Conservation (phyloP, 2,797 vertebrate species). For the Manis pentadactyla region DNA sequence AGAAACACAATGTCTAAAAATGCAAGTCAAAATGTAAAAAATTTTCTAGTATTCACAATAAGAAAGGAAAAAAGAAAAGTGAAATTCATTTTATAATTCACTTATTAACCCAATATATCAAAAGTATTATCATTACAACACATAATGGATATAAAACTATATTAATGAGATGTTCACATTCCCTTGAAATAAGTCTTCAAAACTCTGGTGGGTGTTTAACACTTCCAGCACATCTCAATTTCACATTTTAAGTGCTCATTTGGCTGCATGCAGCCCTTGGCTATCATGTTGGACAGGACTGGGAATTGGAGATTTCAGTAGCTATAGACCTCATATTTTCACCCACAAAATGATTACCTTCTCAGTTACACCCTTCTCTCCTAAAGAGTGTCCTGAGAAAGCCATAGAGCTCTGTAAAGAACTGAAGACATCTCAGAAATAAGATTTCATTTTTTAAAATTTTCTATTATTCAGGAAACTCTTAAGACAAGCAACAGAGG, state of each 20-base stretch:
- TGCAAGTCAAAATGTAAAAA: not conserved
- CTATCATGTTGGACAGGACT: not conserved
- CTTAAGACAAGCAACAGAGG: not conserved
- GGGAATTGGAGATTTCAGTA: slow-evolving; percentile 24
- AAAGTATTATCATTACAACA: not conserved
- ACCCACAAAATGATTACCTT: slow-evolving; percentile 53
- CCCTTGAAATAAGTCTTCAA: slow-evolving; percentile 24
- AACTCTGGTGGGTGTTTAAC: not conserved
- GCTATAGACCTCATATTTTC: slow-evolving; percentile 2
- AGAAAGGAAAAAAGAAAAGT: not conserved
- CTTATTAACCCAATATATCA: not conserved
- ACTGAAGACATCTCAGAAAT: slow-evolving; percentile 36
- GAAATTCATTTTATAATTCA: not conserved
- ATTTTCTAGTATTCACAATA: not conserved
- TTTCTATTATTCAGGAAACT: not conserved
- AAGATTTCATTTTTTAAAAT: not conserved
- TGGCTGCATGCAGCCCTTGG: not conserved
- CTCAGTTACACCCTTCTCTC: slow-evolving; percentile 9
- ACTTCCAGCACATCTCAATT: not conserved
- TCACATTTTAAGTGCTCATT: not conserved
- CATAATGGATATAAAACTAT: not conserved
- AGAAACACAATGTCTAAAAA: not conserved
- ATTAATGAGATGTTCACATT: not conserved
- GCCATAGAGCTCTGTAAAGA: slow-evolving; percentile 43
- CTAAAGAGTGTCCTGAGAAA: slow-evolving; percentile 42